These are phyloP conservation scores for Drosophila phalerata DNA, from an alignment of 2,888 invertebrate species.

Conservation along the genomic window DNA sequence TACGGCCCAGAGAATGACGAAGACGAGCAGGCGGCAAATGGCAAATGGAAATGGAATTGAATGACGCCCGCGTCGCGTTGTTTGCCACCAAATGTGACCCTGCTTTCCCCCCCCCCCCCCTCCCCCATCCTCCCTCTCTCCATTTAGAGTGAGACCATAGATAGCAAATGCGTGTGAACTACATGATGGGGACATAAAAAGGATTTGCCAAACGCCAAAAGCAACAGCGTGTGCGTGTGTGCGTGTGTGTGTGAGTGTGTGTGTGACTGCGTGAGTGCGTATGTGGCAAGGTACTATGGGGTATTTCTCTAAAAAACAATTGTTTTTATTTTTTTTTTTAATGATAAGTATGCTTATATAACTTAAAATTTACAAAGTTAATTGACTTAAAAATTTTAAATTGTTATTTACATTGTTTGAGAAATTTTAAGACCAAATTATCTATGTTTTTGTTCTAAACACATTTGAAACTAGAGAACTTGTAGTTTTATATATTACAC, in stretches of 20 bases:
- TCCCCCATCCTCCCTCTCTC: not conserved
- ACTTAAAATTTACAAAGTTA: too few species aligned
- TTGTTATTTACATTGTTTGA: too few species aligned
- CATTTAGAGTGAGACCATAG: slow-evolving; percentile 20
- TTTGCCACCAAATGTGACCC: slow-evolving; percentile 59
- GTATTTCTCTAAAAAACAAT: not conserved
- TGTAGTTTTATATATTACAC: too few species aligned
- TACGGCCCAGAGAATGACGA: slow-evolving; percentile 51
- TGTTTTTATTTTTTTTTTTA: too few species aligned
- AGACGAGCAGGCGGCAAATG: slow-evolving; percentile 53
- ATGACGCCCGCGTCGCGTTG: slow-evolving; percentile 49
- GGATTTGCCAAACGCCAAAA: slow-evolving; percentile 75
- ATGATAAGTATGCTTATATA: too few species aligned
- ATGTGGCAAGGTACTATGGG: not conserved
- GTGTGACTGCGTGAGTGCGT: not conserved
- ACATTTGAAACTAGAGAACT: too few species aligned
- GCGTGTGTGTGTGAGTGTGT: slow-evolving; percentile 23
- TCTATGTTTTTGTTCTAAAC: too few species aligned
- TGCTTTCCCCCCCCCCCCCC: not conserved
- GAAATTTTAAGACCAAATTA: too few species aligned
- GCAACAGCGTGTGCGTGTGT: not conserved
- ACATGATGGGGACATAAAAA: slow-evolving; percentile 84
- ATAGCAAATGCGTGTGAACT: slow-evolving; percentile 74
- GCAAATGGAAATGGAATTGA: slow-evolving; percentile 66
- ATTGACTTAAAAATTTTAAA: too few species aligned